Base-by-base conservation (phyloP, 2,113 vertebrate species). In the Nannospalax galili region DNA sequence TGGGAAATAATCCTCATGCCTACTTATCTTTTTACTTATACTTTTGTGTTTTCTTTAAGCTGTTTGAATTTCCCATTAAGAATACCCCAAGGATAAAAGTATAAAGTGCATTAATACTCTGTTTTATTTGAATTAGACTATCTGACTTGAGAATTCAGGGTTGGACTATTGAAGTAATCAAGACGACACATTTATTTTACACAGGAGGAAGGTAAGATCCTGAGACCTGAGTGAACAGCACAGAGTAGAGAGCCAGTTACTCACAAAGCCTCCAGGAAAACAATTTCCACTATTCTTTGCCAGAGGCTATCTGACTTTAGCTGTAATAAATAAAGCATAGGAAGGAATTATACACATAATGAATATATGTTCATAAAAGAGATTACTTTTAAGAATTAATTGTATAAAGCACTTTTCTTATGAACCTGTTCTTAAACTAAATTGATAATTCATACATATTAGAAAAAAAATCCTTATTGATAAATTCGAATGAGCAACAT, bases 41-140 rank as follows among this genome's bases (percentile, higher is more conserved):
- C n/a, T 72, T 94, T 80, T 85, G 84, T 95, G 87, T 93, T 93
- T 96, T 87, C 92, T 93, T 85, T 75, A 88, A 97, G 35, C 73
- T 90, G 52, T 77, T 94, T 80, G 88, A 93, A 91, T 90, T 96
- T 92, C 11, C 26, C 86, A 60, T 87, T 95, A 91, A 91, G 81
- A 58, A 96, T 90, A 80, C 40, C 69, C 16, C 7, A 74, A 79
- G 35, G 79, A 52, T 91, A 88, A 95, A 95, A 94, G 96, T 79
- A 72, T 79, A 90, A 56, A 82, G 37, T 80, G 12, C 62, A 85
- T 94, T 80, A 88, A 78, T 60, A 81, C 28, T 62, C 11, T 85
- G 62, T 89, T 95, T 37, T 90, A 20, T 94, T 84, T 91, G 48
- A 96, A 78, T 94, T 88, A 81, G 79, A 90, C 93, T 90, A 85